phyloP scores from a whole-genome alignment of 1,140 invertebrate genomes.

The Caenorhabditis brenneri region DNA sequence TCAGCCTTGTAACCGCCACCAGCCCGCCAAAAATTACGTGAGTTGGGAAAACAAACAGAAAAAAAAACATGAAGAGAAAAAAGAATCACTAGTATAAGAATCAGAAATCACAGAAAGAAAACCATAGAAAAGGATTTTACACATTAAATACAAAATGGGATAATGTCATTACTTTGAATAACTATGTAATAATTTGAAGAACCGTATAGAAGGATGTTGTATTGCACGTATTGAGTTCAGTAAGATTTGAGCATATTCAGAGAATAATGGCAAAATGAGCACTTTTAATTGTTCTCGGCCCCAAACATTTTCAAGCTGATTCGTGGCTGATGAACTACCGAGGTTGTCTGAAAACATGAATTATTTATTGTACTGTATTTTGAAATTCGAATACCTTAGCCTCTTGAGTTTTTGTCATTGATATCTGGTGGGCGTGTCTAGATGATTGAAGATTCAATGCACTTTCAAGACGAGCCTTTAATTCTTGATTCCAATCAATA shows the following conservation, averaged over 20 bases:
- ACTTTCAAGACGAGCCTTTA: constrained; percentile 38
- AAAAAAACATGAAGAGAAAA: background rate
- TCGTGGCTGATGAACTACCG: constrained; percentile 9
- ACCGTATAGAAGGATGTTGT: background rate
- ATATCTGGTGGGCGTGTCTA: background rate
- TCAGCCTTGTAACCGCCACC: no score
- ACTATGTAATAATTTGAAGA: background rate
- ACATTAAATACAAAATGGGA: constrained; percentile 15
- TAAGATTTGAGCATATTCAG: background rate
- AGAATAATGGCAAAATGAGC: background rate
- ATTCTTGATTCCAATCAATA: constrained; percentile 25
- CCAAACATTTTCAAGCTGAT: constrained; percentile 32
- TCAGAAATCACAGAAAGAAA: constrained; percentile 27
- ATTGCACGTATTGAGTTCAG: constrained; percentile 2
- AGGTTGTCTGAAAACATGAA: background rate
- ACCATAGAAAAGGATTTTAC: background rate
- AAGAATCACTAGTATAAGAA: constrained; percentile 15
- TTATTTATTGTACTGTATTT: background rate
- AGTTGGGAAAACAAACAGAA: no score
- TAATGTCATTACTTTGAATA: background rate
- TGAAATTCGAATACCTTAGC: background rate
- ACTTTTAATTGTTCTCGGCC: background rate
- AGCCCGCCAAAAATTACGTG: no score
- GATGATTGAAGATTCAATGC: constrained; percentile 38
- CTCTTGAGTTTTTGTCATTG: constrained; percentile 1